Percentiles rank a stretch among this genome's conserved stretches.
Conservation (phyloP, 2,113 vertebrate genomes). For the Eurypyga helias region DNA sequence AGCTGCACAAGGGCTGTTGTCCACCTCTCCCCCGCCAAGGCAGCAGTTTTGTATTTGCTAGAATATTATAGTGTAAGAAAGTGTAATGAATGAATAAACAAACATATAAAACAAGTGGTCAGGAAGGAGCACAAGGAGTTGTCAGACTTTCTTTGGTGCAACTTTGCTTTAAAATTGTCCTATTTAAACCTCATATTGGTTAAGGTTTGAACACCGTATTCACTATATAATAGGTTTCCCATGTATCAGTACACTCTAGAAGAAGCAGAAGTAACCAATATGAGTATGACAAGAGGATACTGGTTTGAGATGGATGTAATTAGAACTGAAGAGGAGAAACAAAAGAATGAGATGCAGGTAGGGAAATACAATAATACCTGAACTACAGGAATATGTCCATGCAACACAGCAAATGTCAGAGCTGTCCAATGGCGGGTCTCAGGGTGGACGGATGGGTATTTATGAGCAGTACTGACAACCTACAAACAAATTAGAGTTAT, state of each 20-base stretch:
- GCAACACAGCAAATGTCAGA: constrained; percentile 98
- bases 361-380: constrained; percentile 89
- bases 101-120: constrained; percentile 58
- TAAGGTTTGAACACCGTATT: constrained; percentile 33
- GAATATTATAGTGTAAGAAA: neutral
- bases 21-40: neutral
- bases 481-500: constrained; percentile 87
- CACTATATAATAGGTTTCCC: constrained; percentile 1
- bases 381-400: constrained; percentile 98
- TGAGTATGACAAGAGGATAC: constrained; percentile 62
- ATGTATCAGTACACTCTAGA: constrained; percentile 60
- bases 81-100: constrained; percentile 59
- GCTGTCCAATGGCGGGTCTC: constrained; percentile 98
- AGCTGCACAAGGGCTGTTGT: neutral
- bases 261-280: constrained; percentile 77
- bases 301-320: constrained; percentile 69
- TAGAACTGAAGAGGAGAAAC: constrained; percentile 64
- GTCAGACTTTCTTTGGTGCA: constrained; percentile 54
- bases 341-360: constrained; percentile 74
- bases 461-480: constrained; percentile 98
- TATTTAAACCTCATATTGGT: constrained; percentile 75
- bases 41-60: neutral
- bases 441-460: constrained; percentile 97
- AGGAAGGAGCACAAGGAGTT: constrained; percentile 70
- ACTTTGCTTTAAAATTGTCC: constrained; percentile 51